A percentile compares a stretch with the other conserved stretches of the same genome.
Evolutionary conservation across 2,888 invertebrate genomes (phyloP).

Genomic region (Ganaspis brasiliensis): DNA sequence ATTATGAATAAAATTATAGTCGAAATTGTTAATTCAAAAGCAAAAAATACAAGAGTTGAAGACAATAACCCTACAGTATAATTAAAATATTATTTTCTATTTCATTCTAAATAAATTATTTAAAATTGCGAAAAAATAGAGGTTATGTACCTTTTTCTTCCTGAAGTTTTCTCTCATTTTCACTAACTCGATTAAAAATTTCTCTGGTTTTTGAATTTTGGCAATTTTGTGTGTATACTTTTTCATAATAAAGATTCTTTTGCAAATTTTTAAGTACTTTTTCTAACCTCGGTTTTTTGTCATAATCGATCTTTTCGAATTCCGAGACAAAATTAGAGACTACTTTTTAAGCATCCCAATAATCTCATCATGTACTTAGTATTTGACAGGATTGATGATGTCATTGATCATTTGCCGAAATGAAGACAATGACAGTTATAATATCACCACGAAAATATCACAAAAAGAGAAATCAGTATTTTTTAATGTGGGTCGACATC

Average conservation of each 20-base stretch:
- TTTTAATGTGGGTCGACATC: conserved; percentile 23
- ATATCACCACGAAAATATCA: too few relatives aligned
- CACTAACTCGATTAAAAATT: conserved; percentile 86
- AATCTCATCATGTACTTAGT: conserved; percentile 46
- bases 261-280: conserved; percentile 82
- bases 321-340: conserved; percentile 30
- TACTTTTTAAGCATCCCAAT: conserved; percentile 45
- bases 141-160: conserved; percentile 75
- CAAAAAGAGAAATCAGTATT: conserved; percentile 3
- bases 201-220: conserved; percentile 88
- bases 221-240: conserved; percentile 91
- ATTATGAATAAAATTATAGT: too few relatives aligned
- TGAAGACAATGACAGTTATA: neutral
- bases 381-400: conserved; percentile 58
- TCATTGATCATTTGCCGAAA: conserved; percentile 62
- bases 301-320: conserved; percentile 75
- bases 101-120: too few relatives aligned
- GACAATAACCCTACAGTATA: too few relatives aligned
- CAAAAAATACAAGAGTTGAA: too few relatives aligned
- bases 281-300: conserved; percentile 78
- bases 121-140: neutral
- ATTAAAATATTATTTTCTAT: too few relatives aligned
- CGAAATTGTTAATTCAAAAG: too few relatives aligned
- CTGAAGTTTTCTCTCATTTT: conserved; percentile 77
- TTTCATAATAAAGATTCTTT: conserved; percentile 90